These are phyloP conservation scores for Zootoca vivipara DNA, from an alignment of 2,113 vertebrate genomes.

Conservation along the genomic window DNA sequence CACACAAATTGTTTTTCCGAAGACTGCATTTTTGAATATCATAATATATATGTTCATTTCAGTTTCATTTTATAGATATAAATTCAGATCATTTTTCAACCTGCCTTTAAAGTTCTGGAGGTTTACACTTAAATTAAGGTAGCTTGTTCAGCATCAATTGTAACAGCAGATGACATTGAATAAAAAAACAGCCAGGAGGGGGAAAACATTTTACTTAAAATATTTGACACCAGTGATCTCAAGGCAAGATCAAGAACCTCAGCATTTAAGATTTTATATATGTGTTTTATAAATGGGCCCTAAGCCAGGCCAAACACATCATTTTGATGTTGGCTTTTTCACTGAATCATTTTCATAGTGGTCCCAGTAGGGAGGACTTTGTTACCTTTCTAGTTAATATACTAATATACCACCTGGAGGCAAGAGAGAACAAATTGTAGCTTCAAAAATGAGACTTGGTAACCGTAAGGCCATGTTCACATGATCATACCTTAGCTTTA, in stretches of 20 bases:
- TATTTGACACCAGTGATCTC: constrained; percentile 77
- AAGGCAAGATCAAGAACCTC: constrained; percentile 70
- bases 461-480: constrained; percentile 55
- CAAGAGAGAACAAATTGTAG: constrained; percentile 52
- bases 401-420: constrained; percentile 67
- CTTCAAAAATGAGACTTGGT: constrained; percentile 66
- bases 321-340: constrained; percentile 76
- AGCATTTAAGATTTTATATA: constrained; percentile 70
- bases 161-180: constrained; percentile 79
- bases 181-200: constrained; percentile 80
- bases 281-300: constrained; percentile 58
- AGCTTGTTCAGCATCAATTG: constrained; percentile 76
- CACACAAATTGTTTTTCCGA: constrained; percentile 79
- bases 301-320: constrained; percentile 72
- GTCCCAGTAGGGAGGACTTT: constrained; percentile 76
- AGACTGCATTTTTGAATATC: constrained; percentile 83
- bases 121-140: constrained; percentile 81
- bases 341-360: constrained; percentile 80
- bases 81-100: constrained; percentile 75
- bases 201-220: constrained; percentile 73
- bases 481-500: not conserved
- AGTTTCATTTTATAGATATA: constrained; percentile 79
- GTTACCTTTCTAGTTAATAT: constrained; percentile 72
- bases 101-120: constrained; percentile 78
- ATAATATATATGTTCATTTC: constrained; percentile 81